Base-by-base conservation (phyloP, 2,113 vertebrate species). In the Strigops habroptila region DNA sequence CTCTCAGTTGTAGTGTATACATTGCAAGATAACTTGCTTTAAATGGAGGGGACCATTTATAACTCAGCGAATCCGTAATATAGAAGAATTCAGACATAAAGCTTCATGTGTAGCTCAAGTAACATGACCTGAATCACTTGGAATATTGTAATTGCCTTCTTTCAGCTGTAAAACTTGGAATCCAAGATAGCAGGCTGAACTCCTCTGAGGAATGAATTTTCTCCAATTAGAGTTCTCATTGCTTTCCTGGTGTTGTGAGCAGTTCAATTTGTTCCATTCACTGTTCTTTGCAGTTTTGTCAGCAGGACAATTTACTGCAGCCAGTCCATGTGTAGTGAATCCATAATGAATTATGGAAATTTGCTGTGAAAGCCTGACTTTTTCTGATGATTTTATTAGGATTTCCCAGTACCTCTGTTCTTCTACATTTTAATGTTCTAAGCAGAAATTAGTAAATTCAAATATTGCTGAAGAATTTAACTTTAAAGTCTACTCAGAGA, bases 281-380 rank as follows among this genome's bases (percentile, higher is more conserved):
- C 57, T 79, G 62, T 78, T 81, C 67, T 97, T 95, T 94, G 86
- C 88, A 93, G 33, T 93, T 95, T 90, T 88, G 44, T 95, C 76
- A 94, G 89, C 85, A 93, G 78, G 68, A 93, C 60, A 81, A 92
- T 96, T 97, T 97, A 87, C 82, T 93, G 77, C 90, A 91, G 83
- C 81, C 82, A 79, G 52, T 92, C 65, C 41, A 21, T 91, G 83
- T 96, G 88, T 75, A 88, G 82, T 79, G 94, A 97, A 87, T 97
- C 79, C 83, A n/a, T 86, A 92, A 94, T 87, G 95, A 96, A 95
- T 97, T 92, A 95, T 49, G 81, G 94, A 97, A 96, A 91, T 93
- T 70, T 93, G 33, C 67, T 82, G 67, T 90, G 88, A 80, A 95
- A 95, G 60, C 83, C 78, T 91, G 91, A 95, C 78, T 91, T 91